These are phyloP conservation scores for Portevinia maculata DNA, from an alignment of 2,888 invertebrate species.

Conservation along the genomic window DNA sequence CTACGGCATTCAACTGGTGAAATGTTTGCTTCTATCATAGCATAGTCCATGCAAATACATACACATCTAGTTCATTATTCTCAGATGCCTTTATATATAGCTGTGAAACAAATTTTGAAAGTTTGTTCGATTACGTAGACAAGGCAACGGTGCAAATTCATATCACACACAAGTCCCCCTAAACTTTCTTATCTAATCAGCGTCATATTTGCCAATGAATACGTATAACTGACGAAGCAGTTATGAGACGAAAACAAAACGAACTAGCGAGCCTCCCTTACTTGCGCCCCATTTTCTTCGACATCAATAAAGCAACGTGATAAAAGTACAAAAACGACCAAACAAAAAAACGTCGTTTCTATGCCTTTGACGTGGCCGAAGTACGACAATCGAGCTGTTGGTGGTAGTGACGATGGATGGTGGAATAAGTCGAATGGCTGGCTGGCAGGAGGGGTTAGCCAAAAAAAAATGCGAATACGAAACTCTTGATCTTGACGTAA, in stretches of 20 bases:
- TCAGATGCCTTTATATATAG: not conserved
- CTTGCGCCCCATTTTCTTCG: not conserved
- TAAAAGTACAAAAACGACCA: slow-evolving; percentile 27
- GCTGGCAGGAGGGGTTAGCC: slow-evolving; percentile 21
- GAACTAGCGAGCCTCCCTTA: slow-evolving; percentile 1
- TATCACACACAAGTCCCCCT: slow-evolving; percentile 14
- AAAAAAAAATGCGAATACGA: slow-evolving; percentile 56
- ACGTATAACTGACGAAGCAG: slow-evolving; percentile 22
- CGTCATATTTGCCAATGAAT: slow-evolving; percentile 33
- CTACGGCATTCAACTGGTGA: too few species aligned
- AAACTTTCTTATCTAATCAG: slow-evolving; percentile 46
- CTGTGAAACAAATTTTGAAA: not conserved
- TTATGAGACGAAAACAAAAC: slow-evolving; percentile 13
- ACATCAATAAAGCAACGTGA: slow-evolving; percentile 27
- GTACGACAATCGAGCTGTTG: slow-evolving; percentile 40
- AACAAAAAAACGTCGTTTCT: slow-evolving; percentile 26
- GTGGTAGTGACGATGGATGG: slow-evolving; percentile 16
- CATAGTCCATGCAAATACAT: too few species aligned
- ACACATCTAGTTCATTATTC: too few species aligned
- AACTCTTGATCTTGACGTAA: slow-evolving; percentile 72
- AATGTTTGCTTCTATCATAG: too few species aligned
- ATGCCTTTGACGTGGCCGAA: slow-evolving; percentile 74
- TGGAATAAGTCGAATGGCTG: slow-evolving; percentile 7
- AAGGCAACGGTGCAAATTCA: not conserved
- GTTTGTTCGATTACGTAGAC: not conserved